Conservation (phyloP, 2,113 vertebrate genomes). For the Mesembrinibis cayennensis region DNA sequence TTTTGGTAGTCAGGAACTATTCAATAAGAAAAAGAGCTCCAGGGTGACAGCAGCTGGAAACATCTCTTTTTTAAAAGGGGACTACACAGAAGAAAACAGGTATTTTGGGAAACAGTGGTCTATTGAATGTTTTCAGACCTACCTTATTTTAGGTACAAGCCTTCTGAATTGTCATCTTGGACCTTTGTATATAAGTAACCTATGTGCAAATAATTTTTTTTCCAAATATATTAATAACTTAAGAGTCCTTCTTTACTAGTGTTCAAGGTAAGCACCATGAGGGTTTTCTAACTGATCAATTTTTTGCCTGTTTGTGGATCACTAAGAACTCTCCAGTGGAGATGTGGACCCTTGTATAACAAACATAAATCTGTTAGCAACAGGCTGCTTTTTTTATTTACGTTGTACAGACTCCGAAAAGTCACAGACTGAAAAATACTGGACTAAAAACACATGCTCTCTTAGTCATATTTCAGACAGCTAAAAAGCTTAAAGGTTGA, state of each 20-base stretch:
- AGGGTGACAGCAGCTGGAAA: background rate
- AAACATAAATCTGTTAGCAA: background rate
- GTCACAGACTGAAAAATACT: background rate
- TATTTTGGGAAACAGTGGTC: background rate
- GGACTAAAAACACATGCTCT: background rate
- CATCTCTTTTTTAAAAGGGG: background rate
- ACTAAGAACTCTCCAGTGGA: background rate
- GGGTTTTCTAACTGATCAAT: background rate
- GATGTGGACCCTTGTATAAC: background rate
- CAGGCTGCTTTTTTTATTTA: background rate
- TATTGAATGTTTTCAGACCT: background rate
- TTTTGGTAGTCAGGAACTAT: slow-evolving; percentile 37
- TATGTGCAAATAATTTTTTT: background rate
- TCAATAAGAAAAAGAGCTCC: background rate
- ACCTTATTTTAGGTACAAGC: background rate
- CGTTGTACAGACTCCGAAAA: background rate
- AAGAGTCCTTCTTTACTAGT: background rate
- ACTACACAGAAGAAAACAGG: background rate
- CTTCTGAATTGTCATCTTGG: background rate
- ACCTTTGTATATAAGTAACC: background rate
- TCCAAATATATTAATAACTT: background rate
- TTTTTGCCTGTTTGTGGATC: background rate
- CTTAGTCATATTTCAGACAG: background rate
- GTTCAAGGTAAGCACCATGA: background rate
- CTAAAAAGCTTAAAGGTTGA: background rate